A percentile compares a stretch with the other conserved stretches of the same genome.
phyloP scores from a whole-genome alignment of 1,140 invertebrate genomes.

The Papilio aristodemus region DNA sequence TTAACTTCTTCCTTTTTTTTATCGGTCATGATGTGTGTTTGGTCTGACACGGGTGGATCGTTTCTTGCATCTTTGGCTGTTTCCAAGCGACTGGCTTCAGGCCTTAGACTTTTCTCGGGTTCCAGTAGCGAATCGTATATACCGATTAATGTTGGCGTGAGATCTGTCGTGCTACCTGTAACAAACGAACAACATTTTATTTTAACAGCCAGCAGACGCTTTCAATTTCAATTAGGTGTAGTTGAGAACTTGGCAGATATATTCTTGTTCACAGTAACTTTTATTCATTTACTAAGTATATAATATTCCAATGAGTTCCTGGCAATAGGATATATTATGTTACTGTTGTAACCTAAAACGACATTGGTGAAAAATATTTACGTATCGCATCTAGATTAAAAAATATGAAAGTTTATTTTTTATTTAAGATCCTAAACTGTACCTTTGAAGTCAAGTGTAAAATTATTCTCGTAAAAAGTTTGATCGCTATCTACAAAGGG shows the following conservation, averaged over 20 bases:
- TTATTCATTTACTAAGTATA: too few species aligned
- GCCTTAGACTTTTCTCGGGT: slow-evolving; percentile 62
- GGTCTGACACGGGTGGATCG: slow-evolving; percentile 61
- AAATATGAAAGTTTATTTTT: too few species aligned
- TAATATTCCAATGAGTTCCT: too few species aligned
- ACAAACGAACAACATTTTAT: slow-evolving; percentile 46
- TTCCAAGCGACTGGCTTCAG: slow-evolving; percentile 59
- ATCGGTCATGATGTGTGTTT: slow-evolving; percentile 44
- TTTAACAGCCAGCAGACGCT: too few species aligned
- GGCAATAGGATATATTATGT: too few species aligned
- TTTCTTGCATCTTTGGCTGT: slow-evolving; percentile 75
- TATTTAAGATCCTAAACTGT: background rate
- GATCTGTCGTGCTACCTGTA: slow-evolving; percentile 82
- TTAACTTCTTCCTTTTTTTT: slow-evolving; percentile 46
- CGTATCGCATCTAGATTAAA: background rate
- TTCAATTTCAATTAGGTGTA: too few species aligned
- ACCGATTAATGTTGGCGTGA: slow-evolving; percentile 81
- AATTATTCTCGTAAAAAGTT: slow-evolving; percentile 10
- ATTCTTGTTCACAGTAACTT: too few species aligned
- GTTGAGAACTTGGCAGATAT: too few species aligned
- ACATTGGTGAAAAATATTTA: too few species aligned
- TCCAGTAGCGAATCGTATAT: slow-evolving; percentile 80
- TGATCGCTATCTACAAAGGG: slow-evolving; percentile 17
- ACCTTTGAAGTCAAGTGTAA: background rate
- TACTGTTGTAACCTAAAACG: too few species aligned